These are phyloP conservation scores for Chromis chromis DNA, from an alignment of 2,797 vertebrate genomes.

Conservation along the genomic window DNA sequence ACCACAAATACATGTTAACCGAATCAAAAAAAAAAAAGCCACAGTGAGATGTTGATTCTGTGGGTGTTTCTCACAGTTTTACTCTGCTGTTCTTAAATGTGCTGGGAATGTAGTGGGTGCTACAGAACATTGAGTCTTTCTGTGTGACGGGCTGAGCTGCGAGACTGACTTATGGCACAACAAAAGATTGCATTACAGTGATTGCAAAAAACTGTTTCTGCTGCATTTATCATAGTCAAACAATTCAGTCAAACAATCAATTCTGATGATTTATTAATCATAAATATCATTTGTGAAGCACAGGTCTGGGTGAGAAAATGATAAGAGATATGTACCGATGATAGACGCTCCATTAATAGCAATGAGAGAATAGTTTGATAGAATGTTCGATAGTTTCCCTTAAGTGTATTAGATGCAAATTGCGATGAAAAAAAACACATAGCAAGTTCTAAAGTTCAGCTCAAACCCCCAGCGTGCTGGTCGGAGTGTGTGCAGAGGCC, in stretches of 20 bases:
- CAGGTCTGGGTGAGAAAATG: neutral
- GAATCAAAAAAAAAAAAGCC: neutral
- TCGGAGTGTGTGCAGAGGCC: too few relatives aligned
- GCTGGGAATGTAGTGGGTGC: neutral
- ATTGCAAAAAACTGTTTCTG: neutral
- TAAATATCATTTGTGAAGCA: neutral
- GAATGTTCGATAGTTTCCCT: too few relatives aligned
- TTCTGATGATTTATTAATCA: neutral
- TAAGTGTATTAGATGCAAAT: too few relatives aligned
- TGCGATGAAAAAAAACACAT: too few relatives aligned
- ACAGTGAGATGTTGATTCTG: neutral
- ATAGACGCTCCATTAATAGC: too few relatives aligned
- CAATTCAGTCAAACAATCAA: neutral
- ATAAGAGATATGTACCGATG: too few relatives aligned
- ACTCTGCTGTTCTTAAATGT: neutral
- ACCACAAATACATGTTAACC: neutral
- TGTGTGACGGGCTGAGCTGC: neutral
- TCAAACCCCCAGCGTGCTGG: too few relatives aligned
- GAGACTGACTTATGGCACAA: neutral
- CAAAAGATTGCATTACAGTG: too few relatives aligned
- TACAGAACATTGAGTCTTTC: neutral
- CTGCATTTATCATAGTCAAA: neutral
- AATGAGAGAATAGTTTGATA: too few relatives aligned
- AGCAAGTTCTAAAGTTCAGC: too few relatives aligned
- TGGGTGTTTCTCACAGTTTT: neutral